A percentile compares a stretch with the other conserved stretches of the same genome.
phyloP scores from a whole-genome alignment of 2,113 vertebrate genomes.

The Motacilla alba region DNA sequence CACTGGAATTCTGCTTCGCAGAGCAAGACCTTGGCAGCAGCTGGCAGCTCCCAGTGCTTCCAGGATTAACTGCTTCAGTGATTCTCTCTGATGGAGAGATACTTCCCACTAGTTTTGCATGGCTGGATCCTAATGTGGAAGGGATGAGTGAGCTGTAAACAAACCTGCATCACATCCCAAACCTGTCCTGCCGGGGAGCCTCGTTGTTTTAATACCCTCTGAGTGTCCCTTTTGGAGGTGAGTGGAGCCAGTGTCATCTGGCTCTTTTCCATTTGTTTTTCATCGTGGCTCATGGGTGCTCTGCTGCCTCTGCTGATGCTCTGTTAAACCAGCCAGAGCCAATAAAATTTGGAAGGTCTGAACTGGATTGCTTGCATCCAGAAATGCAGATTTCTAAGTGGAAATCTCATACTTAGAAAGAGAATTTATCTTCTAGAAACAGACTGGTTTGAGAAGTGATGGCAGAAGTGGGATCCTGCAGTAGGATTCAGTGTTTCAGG shows the following conservation, averaged over 20 bases:
- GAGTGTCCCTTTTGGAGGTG: not conserved
- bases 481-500: not conserved
- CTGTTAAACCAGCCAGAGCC: not conserved
- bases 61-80: not conserved
- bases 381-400: not conserved
- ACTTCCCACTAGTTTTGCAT: slow-evolving; percentile 12
- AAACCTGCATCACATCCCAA: slow-evolving; percentile 3
- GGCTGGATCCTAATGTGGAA: not conserved
- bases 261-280: not conserved
- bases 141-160: slow-evolving; percentile 28
- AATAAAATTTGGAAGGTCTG: not conserved
- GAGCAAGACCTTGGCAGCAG: not conserved
- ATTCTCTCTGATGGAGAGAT: slow-evolving; percentile 5
- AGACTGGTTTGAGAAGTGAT: not conserved
- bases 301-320: not conserved
- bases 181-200: slow-evolving; percentile 2
- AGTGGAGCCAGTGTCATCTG: not conserved
- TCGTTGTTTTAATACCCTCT: slow-evolving; percentile 14
- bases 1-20: not conserved
- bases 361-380: not conserved
- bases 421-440: not conserved
- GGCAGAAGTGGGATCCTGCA: not conserved
- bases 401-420: not conserved
- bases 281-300: not conserved
- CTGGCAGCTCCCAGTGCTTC: not conserved